These are phyloP conservation scores for Agrypnia vestita DNA, from an alignment of 1,140 invertebrate species.

Conservation along the genomic window DNA sequence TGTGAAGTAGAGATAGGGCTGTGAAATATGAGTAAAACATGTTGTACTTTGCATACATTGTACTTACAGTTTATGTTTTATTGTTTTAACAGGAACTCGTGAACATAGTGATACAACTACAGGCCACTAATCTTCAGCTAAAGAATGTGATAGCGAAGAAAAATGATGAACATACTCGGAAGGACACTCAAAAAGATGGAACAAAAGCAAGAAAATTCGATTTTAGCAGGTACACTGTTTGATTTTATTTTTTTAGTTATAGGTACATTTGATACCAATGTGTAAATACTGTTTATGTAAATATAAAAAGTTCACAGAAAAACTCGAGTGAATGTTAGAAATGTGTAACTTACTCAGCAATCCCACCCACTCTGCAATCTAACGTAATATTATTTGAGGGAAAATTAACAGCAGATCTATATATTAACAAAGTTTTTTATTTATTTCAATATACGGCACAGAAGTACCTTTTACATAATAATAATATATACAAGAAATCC, in stretches of 20 bases:
- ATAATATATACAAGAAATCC: too few relatives aligned
- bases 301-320: too few relatives aligned
- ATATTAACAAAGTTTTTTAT: too few relatives aligned
- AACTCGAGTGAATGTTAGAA: not conserved
- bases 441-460: too few relatives aligned
- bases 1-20: too few relatives aligned
- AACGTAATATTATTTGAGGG: too few relatives aligned
- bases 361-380: not conserved
- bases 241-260: slow-evolving; percentile 25
- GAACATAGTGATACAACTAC: slow-evolving; percentile 75
- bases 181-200: slow-evolving; percentile 59
- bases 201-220: slow-evolving; percentile 70
- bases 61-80: too few relatives aligned
- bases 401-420: too few relatives aligned
- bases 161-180: slow-evolving; percentile 61
- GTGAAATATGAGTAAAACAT: too few relatives aligned
- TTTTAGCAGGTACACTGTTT: slow-evolving; percentile 73
- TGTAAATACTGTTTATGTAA: not conserved
- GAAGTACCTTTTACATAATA: too few relatives aligned
- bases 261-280: not conserved
- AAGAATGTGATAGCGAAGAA: slow-evolving; percentile 76
- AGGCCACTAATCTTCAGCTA: slow-evolving; percentile 78
- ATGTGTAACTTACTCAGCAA: not conserved
- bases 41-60: too few relatives aligned
- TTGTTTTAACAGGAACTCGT: slow-evolving; percentile 73